These are phyloP conservation scores for Todiramphus saurophagus DNA, from an alignment of 2,113 vertebrate genomes.

Conservation along the genomic window DNA sequence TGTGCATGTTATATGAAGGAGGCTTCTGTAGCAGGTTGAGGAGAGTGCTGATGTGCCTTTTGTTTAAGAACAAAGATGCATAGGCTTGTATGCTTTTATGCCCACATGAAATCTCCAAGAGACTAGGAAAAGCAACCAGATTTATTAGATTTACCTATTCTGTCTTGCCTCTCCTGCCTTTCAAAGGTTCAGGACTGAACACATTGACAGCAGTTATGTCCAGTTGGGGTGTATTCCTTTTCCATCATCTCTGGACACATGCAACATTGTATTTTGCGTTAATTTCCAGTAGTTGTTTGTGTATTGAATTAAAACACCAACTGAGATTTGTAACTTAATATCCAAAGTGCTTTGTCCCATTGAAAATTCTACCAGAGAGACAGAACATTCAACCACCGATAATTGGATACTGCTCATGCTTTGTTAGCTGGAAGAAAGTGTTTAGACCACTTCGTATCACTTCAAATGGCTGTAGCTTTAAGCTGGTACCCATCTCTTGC, in stretches of 20 bases:
- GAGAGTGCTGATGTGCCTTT: neutral
- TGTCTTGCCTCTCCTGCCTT: neutral
- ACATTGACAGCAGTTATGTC: accelerated
- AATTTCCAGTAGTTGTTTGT: neutral
- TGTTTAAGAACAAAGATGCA: neutral
- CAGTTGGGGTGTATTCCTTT: accelerated
- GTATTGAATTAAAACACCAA: neutral
- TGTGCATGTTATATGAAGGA: neutral
- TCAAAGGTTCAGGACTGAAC: neutral
- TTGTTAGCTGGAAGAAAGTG: neutral
- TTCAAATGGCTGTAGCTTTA: neutral
- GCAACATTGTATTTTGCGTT: neutral
- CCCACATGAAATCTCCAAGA: neutral
- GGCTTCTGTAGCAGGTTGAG: neutral
- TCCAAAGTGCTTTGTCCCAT: neutral
- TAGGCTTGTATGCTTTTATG: neutral
- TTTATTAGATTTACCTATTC: neutral
- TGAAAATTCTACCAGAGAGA: neutral
- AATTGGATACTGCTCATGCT: neutral
- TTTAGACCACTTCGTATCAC: neutral
- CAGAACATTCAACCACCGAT: neutral
- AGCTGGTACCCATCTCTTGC: neutral
- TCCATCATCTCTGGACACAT: neutral
- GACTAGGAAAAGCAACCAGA: neutral
- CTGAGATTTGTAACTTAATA: neutral